A percentile compares a stretch with the other conserved stretches of the same genome.
These are phyloP conservation scores for Laspeyria flexula DNA, from an alignment of 2,888 invertebrate genomes.

Conservation along the genomic window DNA sequence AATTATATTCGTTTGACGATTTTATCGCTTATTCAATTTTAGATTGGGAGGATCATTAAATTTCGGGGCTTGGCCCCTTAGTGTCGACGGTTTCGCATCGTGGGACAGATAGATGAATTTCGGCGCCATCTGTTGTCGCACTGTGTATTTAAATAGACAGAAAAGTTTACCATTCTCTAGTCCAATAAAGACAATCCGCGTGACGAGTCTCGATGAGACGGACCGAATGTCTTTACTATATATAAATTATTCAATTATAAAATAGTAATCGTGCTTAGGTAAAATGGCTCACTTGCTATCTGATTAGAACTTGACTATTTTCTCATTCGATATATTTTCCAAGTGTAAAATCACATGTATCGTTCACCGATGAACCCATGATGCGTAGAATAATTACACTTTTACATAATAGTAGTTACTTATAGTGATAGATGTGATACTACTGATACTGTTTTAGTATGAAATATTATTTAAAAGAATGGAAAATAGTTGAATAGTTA, in stretches of 20 bases:
- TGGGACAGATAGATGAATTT: slow-evolving; percentile 61
- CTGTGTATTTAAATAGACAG: slow-evolving; percentile 55
- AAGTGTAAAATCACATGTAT: slow-evolving; percentile 42
- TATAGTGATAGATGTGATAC: slow-evolving; percentile 74
- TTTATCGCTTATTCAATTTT: slow-evolving; percentile 42
- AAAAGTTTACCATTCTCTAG: slow-evolving; percentile 80
- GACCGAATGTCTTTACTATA: slow-evolving; percentile 38
- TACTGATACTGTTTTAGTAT: slow-evolving; percentile 59
- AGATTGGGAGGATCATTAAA: slow-evolving; percentile 25
- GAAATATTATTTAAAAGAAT: slow-evolving; percentile 63
- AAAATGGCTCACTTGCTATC: slow-evolving; percentile 49
- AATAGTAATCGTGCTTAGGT: slow-evolving; percentile 54
- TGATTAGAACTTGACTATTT: slow-evolving; percentile 49
- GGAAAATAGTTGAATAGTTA: slow-evolving; percentile 63
- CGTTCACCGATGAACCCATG: slow-evolving; percentile 25
- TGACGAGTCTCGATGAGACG: slow-evolving; percentile 49
- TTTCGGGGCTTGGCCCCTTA: slow-evolving; percentile 61
- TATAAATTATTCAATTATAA: slow-evolving; percentile 45
- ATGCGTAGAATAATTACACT: slow-evolving; percentile 43
- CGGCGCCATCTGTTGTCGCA: slow-evolving; percentile 58
- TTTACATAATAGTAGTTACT: slow-evolving; percentile 50
- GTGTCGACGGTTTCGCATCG: slow-evolving; percentile 61
- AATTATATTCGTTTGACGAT: slow-evolving; percentile 17
- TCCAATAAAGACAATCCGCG: slow-evolving; percentile 71
- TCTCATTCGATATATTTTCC: slow-evolving; percentile 39